Base-by-base conservation (phyloP, 2,888 invertebrate species). In the Allophyes oxyacanthae region DNA sequence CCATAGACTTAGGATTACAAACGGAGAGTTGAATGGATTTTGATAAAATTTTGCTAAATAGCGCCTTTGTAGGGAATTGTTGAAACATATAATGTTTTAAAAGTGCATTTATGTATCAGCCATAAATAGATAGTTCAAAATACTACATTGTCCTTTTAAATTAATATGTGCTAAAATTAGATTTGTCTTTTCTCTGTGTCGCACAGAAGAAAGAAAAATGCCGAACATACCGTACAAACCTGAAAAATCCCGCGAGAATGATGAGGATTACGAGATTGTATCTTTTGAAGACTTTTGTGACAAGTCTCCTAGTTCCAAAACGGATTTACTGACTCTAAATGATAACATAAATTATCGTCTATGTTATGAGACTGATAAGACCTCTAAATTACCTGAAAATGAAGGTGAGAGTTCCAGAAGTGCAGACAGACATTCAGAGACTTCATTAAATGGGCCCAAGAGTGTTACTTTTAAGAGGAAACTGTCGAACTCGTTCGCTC, bases 241-340 rank as follows among this genome's bases (percentile, higher is more conserved):
- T 3, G 92, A 94, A 64, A 90, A 90, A 76, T 78, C 88, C 14
- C 77, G 78, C n/a, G 89, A 89, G 50, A 84, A 87, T 13, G 89
- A 92, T 11, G 91, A 92, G 41, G 94, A 94, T 63, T 94, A 94
- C 59, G 94, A 94, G 75, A 92, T 94, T 54, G 95, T 95, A 25
- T 95, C 95, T 0, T 95, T 95, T 75, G 95, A 95, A 79, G 95
- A 95, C 51, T 95, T 95, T 79, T 95, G 94, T 69, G 95, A 95
- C 69, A 95, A 95, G 67, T 92, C 91, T 42, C 86, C 92, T 0
- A 90, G 89, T 40, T 87, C 89, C 13, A 94, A 94, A 77, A 94
- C 94, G 9, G 95, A 95, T 84, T 91, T 95, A 59, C 89, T 94
- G 66, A 91, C 95, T 6, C 77, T 95, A 54, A 95, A 93, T 64